A percentile compares a stretch with the other conserved stretches of the same genome.
Evolutionary conservation across 2,888 invertebrate species (phyloP).

Genomic region (Drosophila mettleri): DNA sequence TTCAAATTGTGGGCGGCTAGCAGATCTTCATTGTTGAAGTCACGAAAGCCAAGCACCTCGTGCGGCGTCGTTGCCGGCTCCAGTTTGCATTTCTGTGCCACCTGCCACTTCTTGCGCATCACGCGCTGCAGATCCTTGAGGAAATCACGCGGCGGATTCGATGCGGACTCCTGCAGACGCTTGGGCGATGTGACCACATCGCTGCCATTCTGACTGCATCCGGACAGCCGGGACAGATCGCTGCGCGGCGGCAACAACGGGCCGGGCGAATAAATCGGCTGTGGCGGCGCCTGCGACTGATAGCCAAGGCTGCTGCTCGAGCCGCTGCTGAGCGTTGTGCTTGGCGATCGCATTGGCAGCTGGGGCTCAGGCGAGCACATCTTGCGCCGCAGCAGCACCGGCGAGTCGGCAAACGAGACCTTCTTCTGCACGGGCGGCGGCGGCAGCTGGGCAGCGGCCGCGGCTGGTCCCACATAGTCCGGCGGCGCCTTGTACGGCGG

Average conservation of each 20-base stretch:
- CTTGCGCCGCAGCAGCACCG: slow-evolving; percentile 84
- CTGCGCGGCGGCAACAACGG: slow-evolving; percentile 92
- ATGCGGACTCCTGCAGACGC: slow-evolving; percentile 89
- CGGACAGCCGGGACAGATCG: slow-evolving; percentile 90
- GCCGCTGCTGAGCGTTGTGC: slow-evolving; percentile 53
- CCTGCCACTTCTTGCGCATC: slow-evolving; percentile 97
- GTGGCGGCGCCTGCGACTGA: slow-evolving; percentile 58
- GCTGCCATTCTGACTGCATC: slow-evolving; percentile 84
- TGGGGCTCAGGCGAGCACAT: slow-evolving; percentile 85
- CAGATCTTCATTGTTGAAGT: slow-evolving; percentile 88
- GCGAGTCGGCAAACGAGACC: slow-evolving; percentile 85
- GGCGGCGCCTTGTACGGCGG: slow-evolving; percentile 85
- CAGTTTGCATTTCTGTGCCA: slow-evolving; percentile 95
- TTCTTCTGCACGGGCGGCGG: slow-evolving; percentile 77
- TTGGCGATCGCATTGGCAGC: slow-evolving; percentile 69
- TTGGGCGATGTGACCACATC: slow-evolving; percentile 89
- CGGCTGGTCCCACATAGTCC: slow-evolving; percentile 80
- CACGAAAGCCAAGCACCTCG: slow-evolving; percentile 95
- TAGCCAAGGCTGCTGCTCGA: background rate
- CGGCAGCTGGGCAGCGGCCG: slow-evolving; percentile 12
- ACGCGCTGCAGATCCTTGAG: slow-evolving; percentile 95
- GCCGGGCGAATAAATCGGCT: slow-evolving; percentile 74
- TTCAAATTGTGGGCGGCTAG: slow-evolving; percentile 82
- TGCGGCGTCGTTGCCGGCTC: slow-evolving; percentile 95
- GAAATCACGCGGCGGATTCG: slow-evolving; percentile 92